phyloP scores from a whole-genome alignment of 2,888 invertebrate genomes.

The Scaeva pyrastri region DNA sequence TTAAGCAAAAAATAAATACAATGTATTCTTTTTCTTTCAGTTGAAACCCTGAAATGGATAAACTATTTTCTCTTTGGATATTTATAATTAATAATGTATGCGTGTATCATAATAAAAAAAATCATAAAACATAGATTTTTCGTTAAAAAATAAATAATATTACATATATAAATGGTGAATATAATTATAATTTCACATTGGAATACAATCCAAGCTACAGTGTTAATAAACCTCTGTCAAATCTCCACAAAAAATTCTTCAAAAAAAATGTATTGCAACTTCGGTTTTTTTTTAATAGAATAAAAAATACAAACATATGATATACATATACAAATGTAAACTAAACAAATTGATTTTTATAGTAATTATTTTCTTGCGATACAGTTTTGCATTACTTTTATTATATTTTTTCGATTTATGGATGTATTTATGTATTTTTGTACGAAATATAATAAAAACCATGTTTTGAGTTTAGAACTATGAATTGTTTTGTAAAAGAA shows the following conservation, averaged over 20 bases:
- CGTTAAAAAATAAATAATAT: slow-evolving; percentile 3
- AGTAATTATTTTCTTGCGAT: slow-evolving; percentile 60
- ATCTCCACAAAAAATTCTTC: slow-evolving; percentile 12
- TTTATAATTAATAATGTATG: slow-evolving; percentile 51
- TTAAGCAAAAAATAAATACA: neutral
- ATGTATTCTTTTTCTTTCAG: slow-evolving; percentile 54
- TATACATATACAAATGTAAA: slow-evolving; percentile 27
- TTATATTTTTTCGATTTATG: slow-evolving; percentile 68
- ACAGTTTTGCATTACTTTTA: slow-evolving; percentile 59
- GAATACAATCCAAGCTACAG: slow-evolving; percentile 1
- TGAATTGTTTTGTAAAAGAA: slow-evolving; percentile 59
- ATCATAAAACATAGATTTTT: slow-evolving; percentile 49
- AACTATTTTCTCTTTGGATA: slow-evolving; percentile 71
- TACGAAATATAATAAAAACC: slow-evolving; percentile 71
- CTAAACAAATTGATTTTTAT: slow-evolving; percentile 33
- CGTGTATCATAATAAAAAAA: slow-evolving; percentile 60
- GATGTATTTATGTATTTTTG: slow-evolving; percentile 76
- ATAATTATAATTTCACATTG: neutral
- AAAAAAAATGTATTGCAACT: neutral
- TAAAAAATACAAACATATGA: slow-evolving; percentile 2
- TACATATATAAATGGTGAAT: slow-evolving; percentile 1
- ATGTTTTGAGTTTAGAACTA: slow-evolving; percentile 71
- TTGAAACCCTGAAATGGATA: slow-evolving; percentile 68
- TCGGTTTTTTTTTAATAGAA: neutral
- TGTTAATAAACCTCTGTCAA: slow-evolving; percentile 13